phyloP scores from a whole-genome alignment of 2,113 vertebrate species.

The Laticauda laticaudata region DNA sequence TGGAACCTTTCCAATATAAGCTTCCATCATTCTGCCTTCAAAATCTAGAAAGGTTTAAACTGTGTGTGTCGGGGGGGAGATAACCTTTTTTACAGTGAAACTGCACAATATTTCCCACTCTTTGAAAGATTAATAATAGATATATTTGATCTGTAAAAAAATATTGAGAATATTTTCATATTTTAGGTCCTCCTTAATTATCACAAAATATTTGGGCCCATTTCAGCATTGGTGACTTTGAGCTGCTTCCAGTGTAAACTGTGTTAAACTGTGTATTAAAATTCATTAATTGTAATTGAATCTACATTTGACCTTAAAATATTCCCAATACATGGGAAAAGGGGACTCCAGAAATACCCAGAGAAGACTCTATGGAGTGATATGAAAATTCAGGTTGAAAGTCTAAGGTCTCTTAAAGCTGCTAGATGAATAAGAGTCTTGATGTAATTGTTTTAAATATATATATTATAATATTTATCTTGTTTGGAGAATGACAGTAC shows the following conservation, averaged over 20 bases:
- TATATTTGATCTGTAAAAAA: not conserved
- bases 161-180: not conserved
- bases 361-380: not conserved
- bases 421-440: not conserved
- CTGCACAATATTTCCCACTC: conserved; percentile 90
- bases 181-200: too few relatives aligned
- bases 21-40: not conserved
- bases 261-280: not conserved
- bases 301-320: not conserved
- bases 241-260: not conserved
- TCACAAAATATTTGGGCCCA: not conserved
- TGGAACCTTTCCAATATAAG: not conserved
- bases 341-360: not conserved
- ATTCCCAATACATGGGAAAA: not conserved
- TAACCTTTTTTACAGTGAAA: conserved; percentile 95
- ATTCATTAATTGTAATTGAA: not conserved
- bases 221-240: not conserved
- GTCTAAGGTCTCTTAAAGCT: not conserved
- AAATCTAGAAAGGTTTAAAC: conserved; percentile 91
- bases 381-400: not conserved
- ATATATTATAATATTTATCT: too few relatives aligned
- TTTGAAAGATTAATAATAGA: conserved; percentile 34
- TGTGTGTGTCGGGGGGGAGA: conserved; percentile 67
- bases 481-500: too few relatives aligned
- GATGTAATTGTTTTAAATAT: too few relatives aligned